phyloP scores from a whole-genome alignment of 2,888 invertebrate species.

The Drosophila borealis region DNA sequence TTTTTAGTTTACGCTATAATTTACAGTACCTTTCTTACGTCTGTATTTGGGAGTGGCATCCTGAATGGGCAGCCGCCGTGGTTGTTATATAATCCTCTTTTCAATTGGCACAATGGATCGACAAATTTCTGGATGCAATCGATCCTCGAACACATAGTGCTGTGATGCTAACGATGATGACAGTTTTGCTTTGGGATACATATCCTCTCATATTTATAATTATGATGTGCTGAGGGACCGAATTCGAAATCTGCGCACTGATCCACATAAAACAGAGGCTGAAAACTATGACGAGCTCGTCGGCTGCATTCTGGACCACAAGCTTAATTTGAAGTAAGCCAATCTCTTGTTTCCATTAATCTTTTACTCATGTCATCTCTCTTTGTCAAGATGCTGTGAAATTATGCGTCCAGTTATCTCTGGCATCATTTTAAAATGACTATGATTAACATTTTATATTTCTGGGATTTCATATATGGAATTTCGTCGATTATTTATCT shows the following conservation, averaged over 20 bases:
- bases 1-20: conserved; percentile 27
- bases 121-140: conserved; percentile 40
- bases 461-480: conserved; percentile 30
- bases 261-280: conserved; percentile 17
- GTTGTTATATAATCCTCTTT: conserved; percentile 51
- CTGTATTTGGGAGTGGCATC: conserved; percentile 14
- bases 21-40: conserved; percentile 24
- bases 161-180: background rate
- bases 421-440: conserved; percentile 39
- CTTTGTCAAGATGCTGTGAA: conserved; percentile 36
- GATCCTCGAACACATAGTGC: conserved; percentile 37
- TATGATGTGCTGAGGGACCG: conserved; percentile 33
- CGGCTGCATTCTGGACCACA: conserved; percentile 35
- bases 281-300: conserved; percentile 44
- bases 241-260: conserved; percentile 32
- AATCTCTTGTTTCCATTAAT: no score
- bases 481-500: conserved; percentile 37
- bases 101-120: conserved; percentile 47
- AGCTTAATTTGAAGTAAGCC: conserved; percentile 39
- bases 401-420: conserved; percentile 44
- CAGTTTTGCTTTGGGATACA: background rate
- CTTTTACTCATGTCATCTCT: no score
- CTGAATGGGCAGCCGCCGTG: conserved; percentile 47
- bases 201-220: conserved; percentile 21
- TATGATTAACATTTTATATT: conserved; percentile 47